A percentile compares a stretch with the other conserved stretches of the same genome.
phyloP scores from a whole-genome alignment of 2,888 invertebrate genomes.

The Agelastica alni region DNA sequence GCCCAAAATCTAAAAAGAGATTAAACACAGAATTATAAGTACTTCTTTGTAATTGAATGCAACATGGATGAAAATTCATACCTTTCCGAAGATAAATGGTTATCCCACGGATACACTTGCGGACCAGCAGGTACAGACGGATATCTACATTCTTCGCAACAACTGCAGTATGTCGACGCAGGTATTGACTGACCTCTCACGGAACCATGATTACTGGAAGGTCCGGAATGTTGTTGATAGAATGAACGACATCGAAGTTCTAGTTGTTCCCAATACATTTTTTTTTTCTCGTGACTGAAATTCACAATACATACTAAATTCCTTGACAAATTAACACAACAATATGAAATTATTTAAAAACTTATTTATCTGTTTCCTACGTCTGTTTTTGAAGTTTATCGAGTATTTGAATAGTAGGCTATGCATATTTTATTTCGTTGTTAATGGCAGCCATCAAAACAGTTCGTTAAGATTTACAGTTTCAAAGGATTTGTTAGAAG shows the following conservation, averaged over 20 bases:
- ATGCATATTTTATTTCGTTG: too few relatives aligned
- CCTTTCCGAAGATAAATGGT: conserved; percentile 55
- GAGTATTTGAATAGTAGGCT: too few relatives aligned
- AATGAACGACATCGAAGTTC: conserved; percentile 82
- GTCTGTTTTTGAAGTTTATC: too few relatives aligned
- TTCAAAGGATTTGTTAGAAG: too few relatives aligned
- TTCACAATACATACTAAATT: not conserved
- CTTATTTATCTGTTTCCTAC: too few relatives aligned
- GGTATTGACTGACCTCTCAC: conserved; percentile 57
- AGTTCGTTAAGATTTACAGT: too few relatives aligned
- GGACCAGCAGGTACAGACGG: conserved; percentile 61
- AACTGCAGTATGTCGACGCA: conserved; percentile 62
- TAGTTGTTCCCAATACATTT: conserved; percentile 93
- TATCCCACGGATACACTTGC: conserved; percentile 65
- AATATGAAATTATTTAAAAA: too few relatives aligned
- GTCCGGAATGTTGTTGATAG: conserved; percentile 63
- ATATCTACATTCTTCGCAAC: conserved; percentile 73
- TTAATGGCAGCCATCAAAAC: too few relatives aligned
- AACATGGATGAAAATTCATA: too few relatives aligned
- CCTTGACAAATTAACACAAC: too few relatives aligned
- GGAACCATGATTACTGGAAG: conserved; percentile 53
- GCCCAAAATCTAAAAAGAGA: conserved; percentile 59
- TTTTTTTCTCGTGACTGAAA: conserved; percentile 84
- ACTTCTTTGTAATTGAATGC: too few relatives aligned
- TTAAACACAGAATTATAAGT: not conserved